A percentile compares a stretch with the other conserved stretches of the same genome.
These are phyloP conservation scores for Sebastes oblongus DNA, from an alignment of 2,797 vertebrate genomes.

Conservation along the genomic window DNA sequence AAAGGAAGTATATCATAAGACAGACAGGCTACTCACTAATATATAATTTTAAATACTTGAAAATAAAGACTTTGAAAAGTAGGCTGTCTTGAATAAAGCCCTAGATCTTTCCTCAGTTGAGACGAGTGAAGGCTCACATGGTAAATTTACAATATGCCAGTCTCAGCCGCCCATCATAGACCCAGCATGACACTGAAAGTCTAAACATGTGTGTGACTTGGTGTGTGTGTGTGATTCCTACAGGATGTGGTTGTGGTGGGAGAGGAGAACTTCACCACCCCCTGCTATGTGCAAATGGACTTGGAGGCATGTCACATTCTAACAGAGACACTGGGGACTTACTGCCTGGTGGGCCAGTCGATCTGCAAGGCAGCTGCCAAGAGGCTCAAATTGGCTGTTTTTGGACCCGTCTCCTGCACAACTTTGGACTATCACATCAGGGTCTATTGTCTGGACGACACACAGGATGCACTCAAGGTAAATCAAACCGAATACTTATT, in stretches of 20 bases:
- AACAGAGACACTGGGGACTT: constrained; percentile 94
- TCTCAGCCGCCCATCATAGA: neutral
- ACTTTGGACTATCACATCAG: constrained; percentile 95
- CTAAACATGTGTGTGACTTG: constrained; percentile 2
- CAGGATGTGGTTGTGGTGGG: constrained; percentile 96
- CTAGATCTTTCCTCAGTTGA: neutral
- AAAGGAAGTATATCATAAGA: neutral
- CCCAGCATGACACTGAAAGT: neutral
- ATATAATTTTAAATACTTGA: neutral
- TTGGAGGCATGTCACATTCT: constrained; percentile 96
- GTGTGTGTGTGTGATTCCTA: neutral
- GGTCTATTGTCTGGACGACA: constrained; percentile 97
- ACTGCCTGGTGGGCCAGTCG: constrained; percentile 93
- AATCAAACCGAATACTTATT: neutral
- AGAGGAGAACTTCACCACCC: constrained; percentile 97
- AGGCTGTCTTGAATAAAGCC: neutral
- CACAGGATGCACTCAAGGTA: constrained; percentile 96
- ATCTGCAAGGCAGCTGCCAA: constrained; percentile 91
- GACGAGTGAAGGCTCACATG: neutral
- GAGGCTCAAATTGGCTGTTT: constrained; percentile 94
- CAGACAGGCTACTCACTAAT: neutral
- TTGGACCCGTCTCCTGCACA: constrained; percentile 91
- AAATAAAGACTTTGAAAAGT: neutral
- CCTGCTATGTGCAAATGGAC: constrained; percentile 97
- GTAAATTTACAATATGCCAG: neutral